phyloP scores from a whole-genome alignment of 2,113 vertebrate genomes.

The Trematomus loennbergii region DNA sequence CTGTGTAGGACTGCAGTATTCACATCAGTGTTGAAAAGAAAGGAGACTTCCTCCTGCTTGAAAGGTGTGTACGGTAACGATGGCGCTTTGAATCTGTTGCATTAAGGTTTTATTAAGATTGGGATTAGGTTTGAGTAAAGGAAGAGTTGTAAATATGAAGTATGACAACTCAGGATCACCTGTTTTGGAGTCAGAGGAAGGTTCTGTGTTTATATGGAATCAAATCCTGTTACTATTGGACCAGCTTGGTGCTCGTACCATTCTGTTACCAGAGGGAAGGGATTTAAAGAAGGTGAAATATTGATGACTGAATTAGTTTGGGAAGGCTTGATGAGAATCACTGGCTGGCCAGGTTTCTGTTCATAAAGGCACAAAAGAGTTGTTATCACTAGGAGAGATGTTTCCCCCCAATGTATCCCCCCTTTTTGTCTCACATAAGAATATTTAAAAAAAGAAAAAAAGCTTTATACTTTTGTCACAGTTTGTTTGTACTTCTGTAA shows the following conservation, averaged over 20 bases:
- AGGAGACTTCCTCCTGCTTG: not conserved
- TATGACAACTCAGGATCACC: slow-evolving; percentile 34
- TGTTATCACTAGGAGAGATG: slow-evolving; percentile 33
- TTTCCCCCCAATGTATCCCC: slow-evolving; percentile 14
- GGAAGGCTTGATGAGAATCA: slow-evolving; percentile 55
- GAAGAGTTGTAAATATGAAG: slow-evolving; percentile 46
- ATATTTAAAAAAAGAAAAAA: slow-evolving; percentile 77
- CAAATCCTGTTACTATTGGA: not conserved
- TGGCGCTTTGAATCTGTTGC: slow-evolving; percentile 29
- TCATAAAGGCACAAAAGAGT: slow-evolving; percentile 49
- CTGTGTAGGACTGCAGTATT: slow-evolving; percentile 52
- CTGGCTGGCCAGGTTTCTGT: slow-evolving; percentile 84
- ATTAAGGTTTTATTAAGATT: slow-evolving; percentile 10
- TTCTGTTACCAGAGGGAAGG: slow-evolving; percentile 36
- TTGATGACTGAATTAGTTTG: slow-evolving; percentile 36
- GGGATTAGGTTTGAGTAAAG: not conserved
- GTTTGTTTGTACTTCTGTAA: slow-evolving; percentile 62
- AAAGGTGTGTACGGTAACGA: not conserved
- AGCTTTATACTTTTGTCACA: slow-evolving; percentile 66
- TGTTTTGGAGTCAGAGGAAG: slow-evolving; percentile 28
- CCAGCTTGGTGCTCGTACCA: slow-evolving; percentile 2
- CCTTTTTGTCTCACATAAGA: slow-evolving; percentile 49
- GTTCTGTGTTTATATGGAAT: slow-evolving; percentile 24
- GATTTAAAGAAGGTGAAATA: slow-evolving; percentile 34
- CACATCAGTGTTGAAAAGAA: slow-evolving; percentile 54